These are phyloP conservation scores for Lasioglossum zephyrum DNA, from an alignment of 2,888 invertebrate species.

Conservation along the genomic window DNA sequence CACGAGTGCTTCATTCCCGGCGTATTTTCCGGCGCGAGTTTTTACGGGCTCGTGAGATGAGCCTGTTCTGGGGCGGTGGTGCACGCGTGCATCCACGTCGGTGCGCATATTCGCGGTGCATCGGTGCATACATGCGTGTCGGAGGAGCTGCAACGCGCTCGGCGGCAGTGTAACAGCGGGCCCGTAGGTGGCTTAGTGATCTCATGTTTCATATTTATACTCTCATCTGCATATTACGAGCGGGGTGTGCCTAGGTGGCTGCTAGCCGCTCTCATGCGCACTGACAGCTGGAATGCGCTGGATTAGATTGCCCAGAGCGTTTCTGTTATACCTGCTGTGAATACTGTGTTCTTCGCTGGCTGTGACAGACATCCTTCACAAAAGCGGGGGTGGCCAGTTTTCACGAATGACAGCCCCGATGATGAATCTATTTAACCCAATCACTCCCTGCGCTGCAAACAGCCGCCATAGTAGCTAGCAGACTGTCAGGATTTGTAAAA, in stretches of 20 bases:
- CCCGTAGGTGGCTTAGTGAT: conserved; percentile 78
- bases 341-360: conserved; percentile 39
- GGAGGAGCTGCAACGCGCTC: conserved; percentile 54
- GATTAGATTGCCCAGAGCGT: conserved; percentile 72
- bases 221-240: conserved; percentile 80
- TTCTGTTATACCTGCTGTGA: conserved; percentile 62
- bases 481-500: background rate
- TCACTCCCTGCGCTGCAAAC: background rate
- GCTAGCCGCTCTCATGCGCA: conserved; percentile 60
- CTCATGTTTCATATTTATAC: conserved; percentile 80
- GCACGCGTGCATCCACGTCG: conserved; percentile 54
- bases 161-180: conserved; percentile 44
- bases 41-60: conserved; percentile 33
- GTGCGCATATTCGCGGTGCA: conserved; percentile 56
- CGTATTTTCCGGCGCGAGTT: background rate
- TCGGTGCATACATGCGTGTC: conserved; percentile 65
- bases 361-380: conserved; percentile 37
- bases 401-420: conserved; percentile 24
- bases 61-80: conserved; percentile 23
- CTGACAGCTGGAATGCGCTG: conserved; percentile 73
- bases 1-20: conserved; percentile 8
- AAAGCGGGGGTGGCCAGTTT: conserved; percentile 9
- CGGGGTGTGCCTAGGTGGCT: conserved; percentile 75
- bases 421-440: conserved; percentile 37
- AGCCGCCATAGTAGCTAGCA: background rate